Conservation (phyloP, 2,888 invertebrate genomes). For the Spodoptera picta region DNA sequence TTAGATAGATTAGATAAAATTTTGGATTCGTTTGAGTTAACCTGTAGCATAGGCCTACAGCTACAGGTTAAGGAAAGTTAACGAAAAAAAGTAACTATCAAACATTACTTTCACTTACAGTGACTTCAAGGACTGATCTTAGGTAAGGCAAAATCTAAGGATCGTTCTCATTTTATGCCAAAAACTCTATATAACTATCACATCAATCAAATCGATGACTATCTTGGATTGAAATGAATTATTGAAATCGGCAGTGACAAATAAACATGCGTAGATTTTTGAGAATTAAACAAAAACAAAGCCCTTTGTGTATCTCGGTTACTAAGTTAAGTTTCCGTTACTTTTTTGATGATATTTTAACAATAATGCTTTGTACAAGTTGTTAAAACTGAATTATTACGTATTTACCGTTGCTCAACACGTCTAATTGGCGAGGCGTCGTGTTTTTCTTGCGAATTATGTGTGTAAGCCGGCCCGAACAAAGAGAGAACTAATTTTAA, state of each 20-base stretch:
- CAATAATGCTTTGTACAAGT: constrained; percentile 31
- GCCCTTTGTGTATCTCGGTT: constrained; percentile 41
- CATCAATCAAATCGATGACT: no score
- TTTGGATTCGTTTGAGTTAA: no score
- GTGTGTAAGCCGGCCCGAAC: constrained; percentile 44
- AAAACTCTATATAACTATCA: no score
- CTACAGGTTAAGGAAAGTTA: no score
- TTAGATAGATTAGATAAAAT: no score
- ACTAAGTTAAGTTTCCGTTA: constrained; percentile 37
- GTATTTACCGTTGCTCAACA: constrained; percentile 50
- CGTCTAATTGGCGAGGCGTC: constrained; percentile 26
- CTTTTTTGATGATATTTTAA: constrained; percentile 34
- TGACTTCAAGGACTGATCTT: no score
- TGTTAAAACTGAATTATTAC: constrained; percentile 52
- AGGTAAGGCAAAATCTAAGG: no score
- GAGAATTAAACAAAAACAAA: constrained; percentile 32
- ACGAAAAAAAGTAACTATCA: no score
- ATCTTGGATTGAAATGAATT: no score
- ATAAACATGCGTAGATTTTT: constrained; percentile 5
- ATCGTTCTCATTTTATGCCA: no score
- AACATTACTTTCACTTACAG: no score
- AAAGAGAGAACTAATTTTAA: constrained; percentile 52
- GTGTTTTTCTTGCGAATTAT: constrained; percentile 55
- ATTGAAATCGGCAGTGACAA: not conserved
- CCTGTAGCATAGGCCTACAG: no score